Evolutionary conservation across 2,113 vertebrate species (phyloP).

Genomic region (Chinchilla lanigera): DNA sequence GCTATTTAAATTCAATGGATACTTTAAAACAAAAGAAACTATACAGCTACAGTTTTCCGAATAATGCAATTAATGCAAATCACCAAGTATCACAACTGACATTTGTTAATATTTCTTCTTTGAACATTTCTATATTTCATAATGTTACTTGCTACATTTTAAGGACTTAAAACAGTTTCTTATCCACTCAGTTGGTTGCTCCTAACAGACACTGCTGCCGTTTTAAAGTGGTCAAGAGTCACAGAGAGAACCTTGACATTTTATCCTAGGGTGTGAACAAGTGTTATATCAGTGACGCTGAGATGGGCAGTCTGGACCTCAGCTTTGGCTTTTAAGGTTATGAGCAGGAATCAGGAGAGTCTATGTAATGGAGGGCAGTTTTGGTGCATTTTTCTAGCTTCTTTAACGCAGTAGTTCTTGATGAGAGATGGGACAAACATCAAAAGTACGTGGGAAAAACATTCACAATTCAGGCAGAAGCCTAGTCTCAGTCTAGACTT

Average conservation of each 20-base stretch:
- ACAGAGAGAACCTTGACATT: not conserved
- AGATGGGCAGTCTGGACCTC: not conserved
- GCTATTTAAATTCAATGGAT: not conserved
- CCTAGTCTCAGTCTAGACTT: not conserved
- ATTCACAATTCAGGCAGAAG: not conserved
- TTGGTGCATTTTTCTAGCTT: not conserved
- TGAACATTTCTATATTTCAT: constrained; percentile 61
- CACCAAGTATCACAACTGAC: not conserved
- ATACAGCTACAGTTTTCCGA: not conserved
- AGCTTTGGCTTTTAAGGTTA: not conserved
- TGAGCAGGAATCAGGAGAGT: not conserved
- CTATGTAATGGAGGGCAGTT: not conserved
- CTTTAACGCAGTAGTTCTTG: not conserved
- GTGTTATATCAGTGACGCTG: not conserved
- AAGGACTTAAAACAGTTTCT: not conserved
- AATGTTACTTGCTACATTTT: not conserved
- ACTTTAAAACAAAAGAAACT: constrained; percentile 34
- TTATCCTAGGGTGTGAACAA: not conserved
- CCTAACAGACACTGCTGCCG: not conserved
- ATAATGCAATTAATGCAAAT: constrained; percentile 26
- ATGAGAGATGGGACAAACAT: not conserved
- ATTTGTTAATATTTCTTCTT: not conserved
- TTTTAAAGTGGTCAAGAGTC: not conserved
- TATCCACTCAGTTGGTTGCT: not conserved
- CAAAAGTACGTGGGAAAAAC: not conserved